Conservation (phyloP, 2,888 invertebrate genomes). For the Nomada goodeniana region DNA sequence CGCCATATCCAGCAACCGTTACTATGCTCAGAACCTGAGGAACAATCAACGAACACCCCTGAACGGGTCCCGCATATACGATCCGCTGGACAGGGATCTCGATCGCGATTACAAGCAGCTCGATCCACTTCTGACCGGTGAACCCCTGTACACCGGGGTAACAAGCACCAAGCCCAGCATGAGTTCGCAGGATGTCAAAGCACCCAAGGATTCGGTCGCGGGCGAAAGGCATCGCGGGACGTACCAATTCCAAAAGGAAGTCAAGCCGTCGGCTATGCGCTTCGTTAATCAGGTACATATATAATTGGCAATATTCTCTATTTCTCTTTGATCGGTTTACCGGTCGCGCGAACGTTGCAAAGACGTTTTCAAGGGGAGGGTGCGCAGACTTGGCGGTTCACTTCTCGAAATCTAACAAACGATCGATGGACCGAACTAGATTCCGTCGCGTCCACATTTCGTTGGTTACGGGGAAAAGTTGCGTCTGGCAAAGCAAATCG, state of each 20-base stretch:
- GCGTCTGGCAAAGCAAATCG: no score
- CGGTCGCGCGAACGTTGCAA: no score
- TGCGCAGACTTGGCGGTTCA: no score
- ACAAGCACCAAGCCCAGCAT: constrained; percentile 55
- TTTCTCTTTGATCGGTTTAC: no score
- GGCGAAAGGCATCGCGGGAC: neutral
- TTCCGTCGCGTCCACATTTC: neutral
- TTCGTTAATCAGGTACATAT: constrained; percentile 62
- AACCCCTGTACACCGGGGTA: constrained; percentile 18
- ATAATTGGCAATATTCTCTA: neutral
- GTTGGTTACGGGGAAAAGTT: neutral
- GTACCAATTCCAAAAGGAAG: constrained; percentile 67
- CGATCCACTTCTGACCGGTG: constrained; percentile 71
- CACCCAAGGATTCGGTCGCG: constrained; percentile 39
- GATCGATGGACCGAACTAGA: no score
- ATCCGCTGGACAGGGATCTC: constrained; percentile 71
- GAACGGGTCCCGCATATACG: constrained; percentile 75
- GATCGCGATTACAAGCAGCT: constrained; percentile 78
- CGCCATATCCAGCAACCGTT: constrained; percentile 65
- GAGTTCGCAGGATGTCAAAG: constrained; percentile 68
- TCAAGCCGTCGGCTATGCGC: constrained; percentile 27
- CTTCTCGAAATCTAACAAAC: no score
- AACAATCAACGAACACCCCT: constrained; percentile 73
- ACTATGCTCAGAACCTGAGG: constrained; percentile 81
- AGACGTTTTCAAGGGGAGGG: no score